These are phyloP conservation scores for Oncorhynchus tshawytscha DNA, from an alignment of 2,113 vertebrate genomes.

Conservation along the genomic window DNA sequence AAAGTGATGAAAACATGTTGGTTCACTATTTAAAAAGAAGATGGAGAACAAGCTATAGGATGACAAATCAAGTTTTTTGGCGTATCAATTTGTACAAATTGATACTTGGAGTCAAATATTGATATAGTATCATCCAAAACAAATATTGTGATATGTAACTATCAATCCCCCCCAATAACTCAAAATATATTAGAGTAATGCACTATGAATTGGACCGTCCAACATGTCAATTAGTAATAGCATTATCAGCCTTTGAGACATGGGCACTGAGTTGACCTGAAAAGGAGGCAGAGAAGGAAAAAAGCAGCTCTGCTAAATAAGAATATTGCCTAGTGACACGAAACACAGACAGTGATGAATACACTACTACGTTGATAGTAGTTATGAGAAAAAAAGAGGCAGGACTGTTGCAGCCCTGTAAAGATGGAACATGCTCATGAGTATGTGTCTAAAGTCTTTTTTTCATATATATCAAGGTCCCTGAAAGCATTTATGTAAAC, in stretches of 20 bases:
- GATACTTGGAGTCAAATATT: too few species aligned
- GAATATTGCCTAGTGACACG: neutral
- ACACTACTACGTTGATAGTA: too few species aligned
- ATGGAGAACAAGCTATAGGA: too few species aligned
- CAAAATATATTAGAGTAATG: neutral
- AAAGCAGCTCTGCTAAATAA: neutral
- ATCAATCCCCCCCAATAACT: too few species aligned
- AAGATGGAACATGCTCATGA: neutral
- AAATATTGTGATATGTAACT: too few species aligned
- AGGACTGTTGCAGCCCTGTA: neutral
- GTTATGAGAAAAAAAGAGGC: neutral
- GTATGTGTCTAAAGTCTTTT: neutral
- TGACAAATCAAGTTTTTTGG: too few species aligned
- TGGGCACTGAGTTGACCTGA: neutral
- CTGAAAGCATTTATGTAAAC: slow-evolving; percentile 1
- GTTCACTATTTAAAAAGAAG: too few species aligned
- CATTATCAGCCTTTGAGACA: neutral
- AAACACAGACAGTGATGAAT: too few species aligned
- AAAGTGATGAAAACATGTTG: too few species aligned
- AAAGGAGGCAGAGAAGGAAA: neutral
- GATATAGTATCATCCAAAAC: too few species aligned
- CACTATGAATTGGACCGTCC: neutral
- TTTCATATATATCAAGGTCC: neutral
- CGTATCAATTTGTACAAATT: too few species aligned
- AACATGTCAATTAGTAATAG: neutral